Evolutionary conservation across 2,797 vertebrate genomes (phyloP).

Genomic region (Anabas testudineus): DNA sequence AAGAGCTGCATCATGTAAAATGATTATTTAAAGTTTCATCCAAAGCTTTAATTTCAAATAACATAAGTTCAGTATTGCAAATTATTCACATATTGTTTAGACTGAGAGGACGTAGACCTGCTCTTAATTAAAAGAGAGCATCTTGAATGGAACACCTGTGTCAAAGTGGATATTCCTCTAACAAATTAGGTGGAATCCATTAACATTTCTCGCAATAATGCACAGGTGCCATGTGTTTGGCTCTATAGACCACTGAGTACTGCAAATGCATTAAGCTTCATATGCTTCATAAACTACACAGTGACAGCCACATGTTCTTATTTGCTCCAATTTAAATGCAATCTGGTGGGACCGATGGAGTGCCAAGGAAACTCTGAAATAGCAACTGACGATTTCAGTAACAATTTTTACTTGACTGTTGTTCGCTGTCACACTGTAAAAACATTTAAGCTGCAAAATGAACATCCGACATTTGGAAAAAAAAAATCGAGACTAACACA

Average conservation of each 20-base stretch:
- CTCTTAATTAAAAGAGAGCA: not conserved
- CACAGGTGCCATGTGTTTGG: no score
- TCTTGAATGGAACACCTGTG: not conserved
- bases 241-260: not conserved
- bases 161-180: not conserved
- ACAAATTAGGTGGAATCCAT: not conserved
- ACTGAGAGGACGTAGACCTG: no score
- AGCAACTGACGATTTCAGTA: no score
- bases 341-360: not conserved
- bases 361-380: no score
- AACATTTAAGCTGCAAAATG: no score
- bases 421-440: no score
- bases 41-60: not conserved
- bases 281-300: not conserved
- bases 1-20: not conserved
- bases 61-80: no score
- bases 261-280: not conserved
- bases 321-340: not conserved
- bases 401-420: no score
- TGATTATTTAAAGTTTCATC: not conserved
- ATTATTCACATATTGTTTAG: no score
- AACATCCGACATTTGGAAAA: no score
- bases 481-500: not conserved
- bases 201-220: not conserved
- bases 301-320: not conserved